Base-by-base conservation (phyloP, 2,797 vertebrate species). In the Sebastes hubbsi region DNA sequence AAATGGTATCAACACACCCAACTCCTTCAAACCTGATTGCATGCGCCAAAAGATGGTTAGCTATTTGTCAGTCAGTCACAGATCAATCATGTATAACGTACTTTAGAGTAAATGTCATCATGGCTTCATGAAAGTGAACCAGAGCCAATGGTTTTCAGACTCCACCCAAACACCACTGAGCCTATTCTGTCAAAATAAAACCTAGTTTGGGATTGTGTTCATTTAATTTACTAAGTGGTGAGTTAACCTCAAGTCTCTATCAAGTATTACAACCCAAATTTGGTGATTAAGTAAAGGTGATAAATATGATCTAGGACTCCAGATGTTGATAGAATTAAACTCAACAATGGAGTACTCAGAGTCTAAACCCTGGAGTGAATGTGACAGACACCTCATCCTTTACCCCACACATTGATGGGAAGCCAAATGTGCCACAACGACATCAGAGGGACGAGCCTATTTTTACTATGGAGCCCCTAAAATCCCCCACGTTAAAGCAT, bases 21-120 rank as follows among this genome's bases (percentile, higher is more conserved):
- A 81, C 83, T 87, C 87, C 88, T 67, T 87, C 82, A 72, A 87
- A 87, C 86, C 88, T 91, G 89, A 92, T 92, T 91, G 91, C 90
- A 91, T 92, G 91, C 83, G 86, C 91, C 87, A 90, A 82, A 84
- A 83, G 65, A 87, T 81, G 82, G 82, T 87, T 75, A 63, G 73
- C 82, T 73, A 61, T 60, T 81, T 77, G 75, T 81, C 62, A 83
- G 87, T 86, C 81, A 72, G 55, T 88, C 88, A 91, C 72, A 84
- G 77, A 89, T 87, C 64, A 78, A 58, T 85, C 29, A 70, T 70
- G 77, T 72, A 46, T 61, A 82, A 80, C 67, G 71, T 42, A 81
- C 76, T 79, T 85, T 36, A 72, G 70, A 76, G 66, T 24, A 49
- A 34, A 85, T 73, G 72, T 80, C 71, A 69, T 86, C 75, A 88